Conservation (phyloP, 2,797 vertebrate genomes). For the Protosalanx chinensis region DNA sequence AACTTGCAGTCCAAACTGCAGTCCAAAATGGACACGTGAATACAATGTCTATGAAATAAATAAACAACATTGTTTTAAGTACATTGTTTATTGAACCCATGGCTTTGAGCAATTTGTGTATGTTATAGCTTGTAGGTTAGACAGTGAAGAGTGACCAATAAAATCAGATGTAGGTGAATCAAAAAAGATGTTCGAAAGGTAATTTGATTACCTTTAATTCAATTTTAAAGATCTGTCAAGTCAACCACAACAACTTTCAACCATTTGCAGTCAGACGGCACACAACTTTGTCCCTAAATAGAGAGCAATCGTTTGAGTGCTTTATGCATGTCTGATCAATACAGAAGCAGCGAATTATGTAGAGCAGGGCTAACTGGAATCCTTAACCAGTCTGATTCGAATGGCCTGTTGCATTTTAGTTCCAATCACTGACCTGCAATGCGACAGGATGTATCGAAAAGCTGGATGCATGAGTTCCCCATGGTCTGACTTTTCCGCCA, state of each 20-base stretch:
- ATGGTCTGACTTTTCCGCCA: background rate
- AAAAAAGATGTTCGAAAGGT: background rate
- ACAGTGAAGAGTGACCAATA: background rate
- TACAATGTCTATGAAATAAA: background rate
- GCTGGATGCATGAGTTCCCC: background rate
- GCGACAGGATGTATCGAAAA: background rate
- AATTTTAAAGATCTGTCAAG: background rate
- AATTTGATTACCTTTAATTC: background rate
- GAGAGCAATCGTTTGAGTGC: conserved; percentile 12
- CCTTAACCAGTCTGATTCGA: background rate
- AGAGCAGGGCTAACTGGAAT: background rate
- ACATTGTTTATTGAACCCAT: too few relatives aligned
- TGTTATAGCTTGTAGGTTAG: background rate
- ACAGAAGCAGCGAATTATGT: background rate
- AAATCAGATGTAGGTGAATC: background rate
- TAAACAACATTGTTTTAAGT: background rate
- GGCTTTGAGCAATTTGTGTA: background rate
- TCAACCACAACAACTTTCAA: background rate
- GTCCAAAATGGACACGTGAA: background rate
- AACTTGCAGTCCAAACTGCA: background rate
- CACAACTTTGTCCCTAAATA: conserved; percentile 7
- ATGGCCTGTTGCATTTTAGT: background rate
- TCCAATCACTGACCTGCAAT: background rate
- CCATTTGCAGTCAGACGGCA: background rate
- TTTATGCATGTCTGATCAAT: background rate